Percentiles rank a stretch among this genome's conserved stretches.
These are phyloP conservation scores for Paracyclopina nana DNA, from an alignment of 1,140 invertebrate species.

Conservation along the genomic window DNA sequence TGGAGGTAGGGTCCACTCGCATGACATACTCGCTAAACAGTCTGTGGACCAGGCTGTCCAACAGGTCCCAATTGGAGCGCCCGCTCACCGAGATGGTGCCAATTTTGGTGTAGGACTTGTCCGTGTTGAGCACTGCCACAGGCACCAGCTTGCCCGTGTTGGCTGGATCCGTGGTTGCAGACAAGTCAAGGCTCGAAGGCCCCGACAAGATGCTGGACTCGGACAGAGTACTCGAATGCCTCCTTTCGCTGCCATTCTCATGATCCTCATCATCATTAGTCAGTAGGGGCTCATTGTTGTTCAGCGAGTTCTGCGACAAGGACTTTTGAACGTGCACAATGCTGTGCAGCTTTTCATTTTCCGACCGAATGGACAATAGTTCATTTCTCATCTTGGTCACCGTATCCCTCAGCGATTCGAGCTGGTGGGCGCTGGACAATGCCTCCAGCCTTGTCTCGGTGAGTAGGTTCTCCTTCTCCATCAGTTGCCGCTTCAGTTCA, in stretches of 20 bases:
- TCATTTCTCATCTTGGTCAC: constrained; percentile 91
- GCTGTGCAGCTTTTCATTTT: constrained; percentile 79
- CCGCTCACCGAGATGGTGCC: constrained; percentile 70
- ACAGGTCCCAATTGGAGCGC: constrained; percentile 81
- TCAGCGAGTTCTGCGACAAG: constrained; percentile 47
- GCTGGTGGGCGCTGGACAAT: constrained; percentile 80
- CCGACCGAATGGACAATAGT: constrained; percentile 86
- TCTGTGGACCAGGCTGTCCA: constrained; percentile 71
- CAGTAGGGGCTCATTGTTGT: neutral
- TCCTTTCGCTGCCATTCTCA: constrained; percentile 44
- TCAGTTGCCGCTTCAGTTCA: constrained; percentile 70
- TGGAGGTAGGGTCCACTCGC: constrained; percentile 72
- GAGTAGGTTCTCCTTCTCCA: constrained; percentile 85
- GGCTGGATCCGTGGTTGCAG: constrained; percentile 15
- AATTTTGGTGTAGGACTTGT: constrained; percentile 38
- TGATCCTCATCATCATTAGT: neutral
- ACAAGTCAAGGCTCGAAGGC: constrained; percentile 19
- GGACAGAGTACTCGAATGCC: constrained; percentile 59
- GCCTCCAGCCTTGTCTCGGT: constrained; percentile 91
- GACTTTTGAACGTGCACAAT: constrained; percentile 48
- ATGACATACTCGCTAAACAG: constrained; percentile 87
- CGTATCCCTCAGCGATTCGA: constrained; percentile 85
- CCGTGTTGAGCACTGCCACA: neutral
- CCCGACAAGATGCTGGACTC: constrained; percentile 24
- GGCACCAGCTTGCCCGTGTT: constrained; percentile 12